Conservation (phyloP, 2,113 vertebrate genomes). For the Budorcas taxicolor region DNA sequence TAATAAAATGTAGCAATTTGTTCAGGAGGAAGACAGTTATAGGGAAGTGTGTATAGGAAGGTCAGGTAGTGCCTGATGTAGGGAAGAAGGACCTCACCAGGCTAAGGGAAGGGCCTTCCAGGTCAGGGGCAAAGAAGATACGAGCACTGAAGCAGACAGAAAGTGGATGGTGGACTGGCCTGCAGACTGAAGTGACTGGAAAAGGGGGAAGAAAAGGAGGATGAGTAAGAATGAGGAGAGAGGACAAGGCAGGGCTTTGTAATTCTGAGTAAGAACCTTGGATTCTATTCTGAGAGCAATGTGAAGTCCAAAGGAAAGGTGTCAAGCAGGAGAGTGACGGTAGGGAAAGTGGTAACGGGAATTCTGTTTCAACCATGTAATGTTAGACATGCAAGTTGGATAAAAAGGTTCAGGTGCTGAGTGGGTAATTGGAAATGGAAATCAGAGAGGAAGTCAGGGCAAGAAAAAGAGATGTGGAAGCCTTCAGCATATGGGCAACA, state of each 20-base stretch:
- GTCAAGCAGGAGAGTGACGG: background rate
- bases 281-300: background rate
- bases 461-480: background rate
- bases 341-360: background rate
- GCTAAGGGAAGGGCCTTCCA: background rate
- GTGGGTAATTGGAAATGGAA: background rate
- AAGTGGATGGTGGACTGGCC: background rate
- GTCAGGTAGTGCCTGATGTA: background rate
- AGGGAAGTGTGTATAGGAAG: background rate
- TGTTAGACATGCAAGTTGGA: background rate
- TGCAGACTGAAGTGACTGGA: background rate
- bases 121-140: background rate
- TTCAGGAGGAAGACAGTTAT: background rate
- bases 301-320: background rate
- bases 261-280: background rate
- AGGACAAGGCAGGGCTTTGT: background rate
- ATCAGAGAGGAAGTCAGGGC: background rate
- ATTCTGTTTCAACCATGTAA: background rate
- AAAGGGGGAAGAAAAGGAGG: background rate
- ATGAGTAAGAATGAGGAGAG: background rate
- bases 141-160: background rate
- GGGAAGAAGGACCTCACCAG: background rate
- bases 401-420: background rate
- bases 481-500: background rate
- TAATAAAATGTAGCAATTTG: background rate